Conservation (phyloP, 2,888 invertebrate species). For the Cryptophagus acutangulus region DNA sequence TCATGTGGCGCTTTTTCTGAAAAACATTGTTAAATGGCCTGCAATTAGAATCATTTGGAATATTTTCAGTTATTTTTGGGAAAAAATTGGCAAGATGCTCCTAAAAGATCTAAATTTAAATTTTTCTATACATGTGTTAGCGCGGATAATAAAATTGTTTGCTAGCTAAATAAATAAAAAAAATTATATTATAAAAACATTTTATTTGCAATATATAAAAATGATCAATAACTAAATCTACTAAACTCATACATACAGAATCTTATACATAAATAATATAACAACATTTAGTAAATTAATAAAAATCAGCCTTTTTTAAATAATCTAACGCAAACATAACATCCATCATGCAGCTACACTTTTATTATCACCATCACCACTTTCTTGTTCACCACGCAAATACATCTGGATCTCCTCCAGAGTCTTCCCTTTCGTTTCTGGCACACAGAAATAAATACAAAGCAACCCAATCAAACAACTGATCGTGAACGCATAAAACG, state of each 20-base stretch:
- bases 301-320: not conserved
- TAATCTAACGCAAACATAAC: not conserved
- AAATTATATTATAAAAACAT: too few relatives aligned
- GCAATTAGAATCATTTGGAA: too few relatives aligned
- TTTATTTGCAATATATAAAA: too few relatives aligned
- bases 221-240: too few relatives aligned
- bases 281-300: slow-evolving; percentile 1
- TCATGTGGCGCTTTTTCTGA: too few relatives aligned
- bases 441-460: slow-evolving; percentile 7
- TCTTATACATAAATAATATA: not conserved
- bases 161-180: too few relatives aligned
- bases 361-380: slow-evolving; percentile 8
- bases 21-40: too few relatives aligned
- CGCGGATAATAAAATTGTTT: too few relatives aligned
- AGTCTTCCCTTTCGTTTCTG: slow-evolving; percentile 10
- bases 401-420: slow-evolving; percentile 9
- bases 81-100: too few relatives aligned
- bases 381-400: slow-evolving; percentile 3
- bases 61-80: too few relatives aligned
- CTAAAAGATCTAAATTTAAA: too few relatives aligned
- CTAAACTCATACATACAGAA: not conserved
- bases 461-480: slow-evolving; percentile 6
- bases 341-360: not conserved
- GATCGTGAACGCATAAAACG: slow-evolving; percentile 10
- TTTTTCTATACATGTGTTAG: too few relatives aligned